phyloP scores from a whole-genome alignment of 2,888 invertebrate genomes.

The Drosophila pseudotakahashii region DNA sequence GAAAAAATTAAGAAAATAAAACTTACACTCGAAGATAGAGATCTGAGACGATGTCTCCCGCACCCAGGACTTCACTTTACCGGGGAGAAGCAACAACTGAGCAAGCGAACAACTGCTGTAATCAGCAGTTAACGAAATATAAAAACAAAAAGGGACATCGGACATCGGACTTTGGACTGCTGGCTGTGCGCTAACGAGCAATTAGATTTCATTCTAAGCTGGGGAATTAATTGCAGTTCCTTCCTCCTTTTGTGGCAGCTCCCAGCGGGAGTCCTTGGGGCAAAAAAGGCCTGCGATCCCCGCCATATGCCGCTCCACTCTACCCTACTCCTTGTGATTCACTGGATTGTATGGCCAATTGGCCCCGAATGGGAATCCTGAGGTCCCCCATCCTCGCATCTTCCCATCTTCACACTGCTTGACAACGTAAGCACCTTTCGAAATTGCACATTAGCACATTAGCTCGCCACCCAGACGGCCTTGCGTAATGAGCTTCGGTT shows the following conservation, averaged over 20 bases:
- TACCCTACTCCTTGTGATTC: constrained; percentile 62
- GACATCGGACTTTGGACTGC: constrained; percentile 48
- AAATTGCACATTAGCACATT: constrained; percentile 81
- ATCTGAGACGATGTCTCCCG: not conserved
- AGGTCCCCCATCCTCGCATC: too few relatives aligned
- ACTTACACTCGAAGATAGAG: constrained; percentile 71
- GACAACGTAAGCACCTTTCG: constrained; percentile 83
- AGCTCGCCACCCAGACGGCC: constrained; percentile 37
- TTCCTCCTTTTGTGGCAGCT: constrained; percentile 15
- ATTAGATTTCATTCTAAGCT: constrained; percentile 83
- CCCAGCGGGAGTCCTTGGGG: constrained; percentile 24
- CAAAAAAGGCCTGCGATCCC: constrained; percentile 19
- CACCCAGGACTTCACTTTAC: not conserved
- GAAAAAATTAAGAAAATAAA: constrained; percentile 68
- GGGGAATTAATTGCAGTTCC: constrained; percentile 83
- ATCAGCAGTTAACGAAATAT: constrained; percentile 83
- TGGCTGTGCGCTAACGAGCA: constrained; percentile 82
- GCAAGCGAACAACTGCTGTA: constrained; percentile 79
- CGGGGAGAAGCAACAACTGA: constrained; percentile 42
- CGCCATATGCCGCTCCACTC: constrained; percentile 65
- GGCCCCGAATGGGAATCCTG: constrained; percentile 43
- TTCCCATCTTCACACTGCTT: constrained; percentile 81
- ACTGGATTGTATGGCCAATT: constrained; percentile 68
- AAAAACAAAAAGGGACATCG: constrained; percentile 61
- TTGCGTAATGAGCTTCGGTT: constrained; percentile 23